A percentile compares a stretch with the other conserved stretches of the same genome.
These are phyloP conservation scores for Camelus bactrianus DNA, from an alignment of 2,113 vertebrate species.

Conservation along the genomic window DNA sequence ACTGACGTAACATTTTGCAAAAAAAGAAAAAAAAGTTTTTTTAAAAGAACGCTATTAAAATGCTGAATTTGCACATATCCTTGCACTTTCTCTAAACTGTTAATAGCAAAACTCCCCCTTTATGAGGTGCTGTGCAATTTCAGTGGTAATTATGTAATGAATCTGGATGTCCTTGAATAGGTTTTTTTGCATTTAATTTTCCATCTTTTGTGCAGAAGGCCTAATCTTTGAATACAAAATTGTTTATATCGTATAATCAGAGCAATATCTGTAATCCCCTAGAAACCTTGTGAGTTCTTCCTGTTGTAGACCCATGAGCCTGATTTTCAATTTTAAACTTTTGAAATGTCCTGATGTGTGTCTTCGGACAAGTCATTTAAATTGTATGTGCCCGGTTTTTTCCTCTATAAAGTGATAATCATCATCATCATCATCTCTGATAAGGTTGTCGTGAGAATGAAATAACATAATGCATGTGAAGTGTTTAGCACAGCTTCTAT, in stretches of 20 bases:
- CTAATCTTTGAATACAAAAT: neutral
- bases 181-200: slow-evolving; percentile 37
- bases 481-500: neutral
- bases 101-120: neutral
- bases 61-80: neutral
- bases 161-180: neutral
- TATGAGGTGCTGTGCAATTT: neutral
- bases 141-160: neutral
- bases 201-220: neutral
- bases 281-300: neutral
- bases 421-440: neutral
- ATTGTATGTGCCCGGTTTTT: neutral
- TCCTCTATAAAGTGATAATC: neutral
- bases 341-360: neutral
- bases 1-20: neutral
- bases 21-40: neutral
- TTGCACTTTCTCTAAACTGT: neutral
- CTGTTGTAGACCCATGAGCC: neutral
- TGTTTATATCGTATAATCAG: neutral
- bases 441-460: neutral
- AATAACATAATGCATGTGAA: neutral
- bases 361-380: neutral
- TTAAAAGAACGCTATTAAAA: neutral
- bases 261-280: neutral
- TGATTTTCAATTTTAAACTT: slow-evolving; percentile 5